A percentile compares a stretch with the other conserved stretches of the same genome.
Evolutionary conservation across 2,888 invertebrate species (phyloP).

Genomic region (Hypomecis punctinalis): DNA sequence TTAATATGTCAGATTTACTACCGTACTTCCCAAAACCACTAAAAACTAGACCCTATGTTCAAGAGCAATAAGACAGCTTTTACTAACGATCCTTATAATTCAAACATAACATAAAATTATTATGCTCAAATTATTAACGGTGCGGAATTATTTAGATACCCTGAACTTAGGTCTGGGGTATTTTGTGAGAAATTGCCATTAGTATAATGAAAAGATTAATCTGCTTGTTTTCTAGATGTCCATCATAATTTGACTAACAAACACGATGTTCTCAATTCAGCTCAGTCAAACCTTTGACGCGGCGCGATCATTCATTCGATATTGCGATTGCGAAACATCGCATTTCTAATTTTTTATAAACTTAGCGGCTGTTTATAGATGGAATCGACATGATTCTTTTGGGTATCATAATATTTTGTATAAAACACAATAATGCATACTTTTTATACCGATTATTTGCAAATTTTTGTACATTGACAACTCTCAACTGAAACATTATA

Average conservation of each 20-base stretch:
- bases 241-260: background rate
- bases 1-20: constrained; percentile 53
- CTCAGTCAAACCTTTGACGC: too few species aligned
- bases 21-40: background rate
- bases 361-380: too few species aligned
- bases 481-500: too few species aligned
- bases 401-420: too few species aligned
- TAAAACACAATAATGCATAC: too few species aligned
- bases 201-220: background rate
- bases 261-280: too few species aligned
- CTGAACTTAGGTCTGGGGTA: constrained; percentile 10
- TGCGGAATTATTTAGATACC: constrained; percentile 25
- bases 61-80: constrained; percentile 12
- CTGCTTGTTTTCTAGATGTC: background rate
- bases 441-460: too few species aligned
- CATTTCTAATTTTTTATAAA: too few species aligned
- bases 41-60: constrained; percentile 13
- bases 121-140: constrained; percentile 37
- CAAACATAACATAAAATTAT: constrained; percentile 35
- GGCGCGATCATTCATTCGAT: too few species aligned
- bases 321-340: too few species aligned
- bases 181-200: constrained; percentile 3
- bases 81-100: constrained; percentile 9
- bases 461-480: too few species aligned
- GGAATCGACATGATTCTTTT: too few species aligned